phyloP scores from a whole-genome alignment of 2,113 vertebrate species.

The Etheostoma spectabile region DNA sequence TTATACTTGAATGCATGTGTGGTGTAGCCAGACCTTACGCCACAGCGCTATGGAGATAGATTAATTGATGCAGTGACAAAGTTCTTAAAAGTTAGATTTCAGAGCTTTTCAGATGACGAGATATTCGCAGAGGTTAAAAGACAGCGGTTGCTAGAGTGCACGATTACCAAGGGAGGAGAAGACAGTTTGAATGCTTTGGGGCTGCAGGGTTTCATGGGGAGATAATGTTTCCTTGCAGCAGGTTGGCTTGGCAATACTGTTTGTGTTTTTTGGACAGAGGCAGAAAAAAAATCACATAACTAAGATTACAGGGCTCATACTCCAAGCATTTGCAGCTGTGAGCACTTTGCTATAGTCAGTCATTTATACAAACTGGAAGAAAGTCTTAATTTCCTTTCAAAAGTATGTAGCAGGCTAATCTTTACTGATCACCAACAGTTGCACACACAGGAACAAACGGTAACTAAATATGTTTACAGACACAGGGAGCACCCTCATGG shows the following conservation, averaged over 20 bases:
- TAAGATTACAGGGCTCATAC: not conserved
- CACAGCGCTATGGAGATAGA: too few species aligned
- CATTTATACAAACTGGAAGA: not conserved
- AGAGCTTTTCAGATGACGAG: constrained; percentile 18
- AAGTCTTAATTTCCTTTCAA: not conserved
- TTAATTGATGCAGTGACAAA: not conserved
- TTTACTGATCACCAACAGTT: too few species aligned
- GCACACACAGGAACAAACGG: too few species aligned
- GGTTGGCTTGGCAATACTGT: not conserved
- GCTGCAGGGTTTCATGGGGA: constrained; percentile 22
- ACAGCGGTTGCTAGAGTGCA: constrained; percentile 1
- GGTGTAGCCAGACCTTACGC: too few species aligned
- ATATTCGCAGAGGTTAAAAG: not conserved
- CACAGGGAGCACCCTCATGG: too few species aligned
- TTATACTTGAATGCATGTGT: too few species aligned
- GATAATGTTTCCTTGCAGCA: constrained; percentile 36
- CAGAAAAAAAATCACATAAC: not conserved
- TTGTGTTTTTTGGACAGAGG: constrained; percentile 14
- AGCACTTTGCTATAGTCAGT: not conserved
- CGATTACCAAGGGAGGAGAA: constrained; percentile 21
- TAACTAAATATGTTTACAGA: too few species aligned
- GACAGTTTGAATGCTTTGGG: constrained; percentile 26
- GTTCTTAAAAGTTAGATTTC: not conserved
- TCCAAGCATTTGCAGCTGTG: not conserved
- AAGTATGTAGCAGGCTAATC: too few species aligned